A percentile compares a stretch with the other conserved stretches of the same genome.
These are phyloP conservation scores for Excalfactoria chinensis DNA, from an alignment of 2,113 vertebrate genomes.

Conservation along the genomic window DNA sequence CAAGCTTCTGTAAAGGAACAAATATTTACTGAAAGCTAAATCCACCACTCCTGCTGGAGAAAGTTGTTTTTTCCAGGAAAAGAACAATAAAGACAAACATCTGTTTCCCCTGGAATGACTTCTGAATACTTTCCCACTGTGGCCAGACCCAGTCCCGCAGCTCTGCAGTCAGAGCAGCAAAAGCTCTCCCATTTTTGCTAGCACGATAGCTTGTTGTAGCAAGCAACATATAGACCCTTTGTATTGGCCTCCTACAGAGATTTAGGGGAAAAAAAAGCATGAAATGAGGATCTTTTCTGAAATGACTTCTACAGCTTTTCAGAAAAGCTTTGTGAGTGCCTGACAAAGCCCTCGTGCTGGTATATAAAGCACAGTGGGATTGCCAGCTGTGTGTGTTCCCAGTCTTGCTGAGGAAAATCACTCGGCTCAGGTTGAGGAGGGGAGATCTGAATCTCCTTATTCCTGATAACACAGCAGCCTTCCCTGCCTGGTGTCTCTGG, in stretches of 20 bases:
- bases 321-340: constrained; percentile 49
- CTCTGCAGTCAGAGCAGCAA: not conserved
- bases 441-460: not conserved
- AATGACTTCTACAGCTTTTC: constrained; percentile 3
- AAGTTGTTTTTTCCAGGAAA: not conserved
- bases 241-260: not conserved
- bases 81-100: not conserved
- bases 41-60: not conserved
- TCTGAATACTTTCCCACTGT: not conserved
- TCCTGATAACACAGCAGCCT: not conserved
- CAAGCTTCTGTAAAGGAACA: not conserved
- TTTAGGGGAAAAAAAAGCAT: not conserved
- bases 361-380: constrained; percentile 15
- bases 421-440: not conserved
- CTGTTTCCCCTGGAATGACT: not conserved
- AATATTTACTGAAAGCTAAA: not conserved
- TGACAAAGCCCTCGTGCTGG: constrained; percentile 36
- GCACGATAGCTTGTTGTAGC: not conserved
- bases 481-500: not conserved
- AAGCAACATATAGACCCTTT: not conserved
- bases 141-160: not conserved
- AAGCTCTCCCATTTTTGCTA: not conserved
- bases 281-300: constrained; percentile 47
- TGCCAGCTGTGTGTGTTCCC: constrained; percentile 36
- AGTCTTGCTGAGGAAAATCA: constrained; percentile 9